Evolutionary conservation across 2,888 invertebrate genomes (phyloP).

Genomic region (Julus scandinavius): DNA sequence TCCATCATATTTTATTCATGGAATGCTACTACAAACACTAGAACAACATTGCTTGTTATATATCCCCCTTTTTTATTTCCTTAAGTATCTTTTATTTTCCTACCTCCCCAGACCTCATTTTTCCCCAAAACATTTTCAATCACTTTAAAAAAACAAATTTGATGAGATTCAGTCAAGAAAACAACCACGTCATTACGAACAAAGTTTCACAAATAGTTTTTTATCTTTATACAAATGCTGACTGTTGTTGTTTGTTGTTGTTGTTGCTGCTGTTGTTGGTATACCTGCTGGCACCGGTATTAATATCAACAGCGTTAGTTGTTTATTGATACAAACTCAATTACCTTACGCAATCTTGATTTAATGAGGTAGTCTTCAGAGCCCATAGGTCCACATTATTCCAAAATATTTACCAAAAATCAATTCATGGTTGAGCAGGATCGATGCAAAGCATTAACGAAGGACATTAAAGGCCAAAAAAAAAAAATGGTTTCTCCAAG

Average conservation of each 20-base stretch:
- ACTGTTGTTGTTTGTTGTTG: neutral
- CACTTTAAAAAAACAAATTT: neutral
- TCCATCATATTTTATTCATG: constrained; percentile 29
- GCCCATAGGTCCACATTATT: neutral
- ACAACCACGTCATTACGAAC: neutral
- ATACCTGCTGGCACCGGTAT: neutral
- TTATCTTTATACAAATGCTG: neutral
- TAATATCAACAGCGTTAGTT: neutral
- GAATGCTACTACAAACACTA: neutral
- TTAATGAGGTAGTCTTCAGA: neutral
- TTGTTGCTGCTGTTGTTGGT: neutral
- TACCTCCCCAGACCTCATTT: neutral
- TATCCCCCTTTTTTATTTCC: neutral
- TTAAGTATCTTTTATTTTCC: neutral
- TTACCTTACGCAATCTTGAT: neutral
- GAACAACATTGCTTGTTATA: neutral
- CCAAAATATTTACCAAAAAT: neutral
- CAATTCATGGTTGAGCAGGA: neutral
- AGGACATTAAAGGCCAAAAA: neutral
- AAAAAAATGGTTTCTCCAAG: neutral
- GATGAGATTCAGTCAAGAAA: neutral
- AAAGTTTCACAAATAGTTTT: neutral
- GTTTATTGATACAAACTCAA: neutral
- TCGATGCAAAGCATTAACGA: neutral
- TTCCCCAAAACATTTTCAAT: neutral